Conservation (phyloP, 2,113 vertebrate genomes). For the Oenanthe oenanthe region DNA sequence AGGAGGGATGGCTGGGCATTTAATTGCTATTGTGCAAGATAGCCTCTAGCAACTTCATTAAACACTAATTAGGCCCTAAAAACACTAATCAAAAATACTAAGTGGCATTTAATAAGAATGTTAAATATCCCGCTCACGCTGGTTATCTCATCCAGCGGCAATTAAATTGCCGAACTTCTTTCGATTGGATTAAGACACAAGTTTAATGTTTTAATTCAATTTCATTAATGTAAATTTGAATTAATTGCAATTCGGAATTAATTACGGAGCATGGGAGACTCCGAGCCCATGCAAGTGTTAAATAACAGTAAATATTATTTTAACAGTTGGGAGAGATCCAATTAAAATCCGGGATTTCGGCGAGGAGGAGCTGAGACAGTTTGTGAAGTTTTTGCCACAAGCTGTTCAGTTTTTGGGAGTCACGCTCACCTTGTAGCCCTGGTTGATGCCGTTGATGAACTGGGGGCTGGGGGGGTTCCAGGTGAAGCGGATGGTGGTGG, state of each 20-base stretch:
- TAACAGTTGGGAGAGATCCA: background rate
- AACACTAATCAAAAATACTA: slow-evolving; percentile 85
- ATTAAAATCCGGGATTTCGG: background rate
- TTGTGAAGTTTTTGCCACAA: background rate
- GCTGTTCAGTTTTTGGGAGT: accelerated
- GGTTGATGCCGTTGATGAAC: slow-evolving; percentile 99
- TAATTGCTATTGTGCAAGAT: slow-evolving; percentile 71
- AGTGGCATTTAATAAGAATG: slow-evolving; percentile 83
- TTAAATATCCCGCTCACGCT: slow-evolving; percentile 74
- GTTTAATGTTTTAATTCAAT: slow-evolving; percentile 80
- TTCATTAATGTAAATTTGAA: slow-evolving; percentile 81
- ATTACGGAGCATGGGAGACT: slow-evolving; percentile 61
- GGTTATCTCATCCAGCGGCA: slow-evolving; percentile 78
- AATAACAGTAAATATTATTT: slow-evolving; percentile 69
- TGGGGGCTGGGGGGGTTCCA: slow-evolving; percentile 97
- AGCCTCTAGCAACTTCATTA: slow-evolving; percentile 82
- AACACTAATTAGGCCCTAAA: slow-evolving; percentile 81
- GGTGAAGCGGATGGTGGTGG: slow-evolving; percentile 90
- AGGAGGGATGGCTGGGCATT: slow-evolving; percentile 68
- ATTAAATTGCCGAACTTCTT: slow-evolving; percentile 77
- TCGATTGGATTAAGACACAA: slow-evolving; percentile 77
- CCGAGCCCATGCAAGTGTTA: slow-evolving; percentile 63
- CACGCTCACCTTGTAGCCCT: slow-evolving; percentile 92
- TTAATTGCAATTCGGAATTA: slow-evolving; percentile 79
- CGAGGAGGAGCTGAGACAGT: background rate